These are phyloP conservation scores for Natator depressus DNA, from an alignment of 2,113 vertebrate genomes.

Conservation along the genomic window DNA sequence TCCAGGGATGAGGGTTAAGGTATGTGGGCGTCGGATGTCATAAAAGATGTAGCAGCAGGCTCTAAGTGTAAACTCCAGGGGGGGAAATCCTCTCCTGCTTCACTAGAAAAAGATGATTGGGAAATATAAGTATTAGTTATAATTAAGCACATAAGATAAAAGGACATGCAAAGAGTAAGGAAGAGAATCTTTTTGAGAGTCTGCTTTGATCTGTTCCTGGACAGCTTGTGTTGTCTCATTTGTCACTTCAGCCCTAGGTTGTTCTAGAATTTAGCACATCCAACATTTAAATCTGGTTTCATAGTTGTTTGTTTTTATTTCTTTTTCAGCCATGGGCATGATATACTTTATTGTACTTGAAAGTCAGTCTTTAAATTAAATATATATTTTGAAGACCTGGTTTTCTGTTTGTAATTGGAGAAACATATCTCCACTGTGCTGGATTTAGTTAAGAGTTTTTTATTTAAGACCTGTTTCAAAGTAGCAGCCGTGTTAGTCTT, in stretches of 20 bases:
- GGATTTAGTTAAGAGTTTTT: background rate
- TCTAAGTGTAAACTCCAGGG: too few relatives aligned
- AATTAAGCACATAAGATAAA: too few relatives aligned
- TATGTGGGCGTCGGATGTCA: too few relatives aligned
- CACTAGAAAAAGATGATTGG: too few relatives aligned
- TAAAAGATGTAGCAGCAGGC: too few relatives aligned
- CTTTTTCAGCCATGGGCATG: background rate
- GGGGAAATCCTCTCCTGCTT: too few relatives aligned
- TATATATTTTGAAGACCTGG: background rate
- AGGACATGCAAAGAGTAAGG: too few relatives aligned
- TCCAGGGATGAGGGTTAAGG: too few relatives aligned
- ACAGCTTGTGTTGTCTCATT: background rate
- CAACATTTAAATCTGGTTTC: background rate
- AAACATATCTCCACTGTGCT: background rate
- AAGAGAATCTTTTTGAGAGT: too few relatives aligned
- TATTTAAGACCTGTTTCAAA: background rate
- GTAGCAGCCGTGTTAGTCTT: too few relatives aligned
- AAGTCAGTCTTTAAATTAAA: background rate
- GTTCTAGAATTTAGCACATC: background rate
- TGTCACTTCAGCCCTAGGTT: background rate
- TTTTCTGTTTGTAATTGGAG: background rate
- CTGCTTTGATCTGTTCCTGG: background rate
- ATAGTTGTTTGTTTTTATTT: background rate
- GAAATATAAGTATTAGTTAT: too few relatives aligned
- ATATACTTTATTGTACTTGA: background rate